These are phyloP conservation scores for Nomada hirtipes DNA, from an alignment of 2,888 invertebrate genomes.

Conservation along the genomic window DNA sequence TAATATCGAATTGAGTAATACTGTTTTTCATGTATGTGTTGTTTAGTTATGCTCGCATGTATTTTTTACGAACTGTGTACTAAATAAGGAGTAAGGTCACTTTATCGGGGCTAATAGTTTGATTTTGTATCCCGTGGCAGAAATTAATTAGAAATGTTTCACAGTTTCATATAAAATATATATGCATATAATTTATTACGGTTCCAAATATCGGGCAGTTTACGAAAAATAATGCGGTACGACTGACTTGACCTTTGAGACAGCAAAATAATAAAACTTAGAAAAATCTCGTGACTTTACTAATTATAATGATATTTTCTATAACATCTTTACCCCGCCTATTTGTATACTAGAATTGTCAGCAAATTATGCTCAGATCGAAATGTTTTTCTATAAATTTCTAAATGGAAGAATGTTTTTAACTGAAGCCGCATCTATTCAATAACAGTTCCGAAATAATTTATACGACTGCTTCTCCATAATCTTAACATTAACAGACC, in stretches of 20 bases:
- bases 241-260: slow-evolving; percentile 33
- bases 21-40: neutral
- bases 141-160: slow-evolving; percentile 15
- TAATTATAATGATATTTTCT: slow-evolving; percentile 43
- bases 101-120: slow-evolving; percentile 26
- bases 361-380: slow-evolving; percentile 39
- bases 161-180: slow-evolving; percentile 14
- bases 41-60: slow-evolving; percentile 1
- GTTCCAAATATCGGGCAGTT: slow-evolving; percentile 1
- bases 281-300: slow-evolving; percentile 28
- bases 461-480: slow-evolving; percentile 34
- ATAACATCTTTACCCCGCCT: slow-evolving; percentile 39
- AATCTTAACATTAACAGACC: slow-evolving; percentile 23
- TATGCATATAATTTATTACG: slow-evolving; percentile 8
- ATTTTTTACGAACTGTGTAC: slow-evolving; percentile 21
- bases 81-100: slow-evolving; percentile 1
- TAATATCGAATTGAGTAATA: slow-evolving; percentile 5
- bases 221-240: slow-evolving; percentile 1
- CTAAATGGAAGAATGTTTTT: slow-evolving; percentile 24
- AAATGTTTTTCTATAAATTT: slow-evolving; percentile 45
- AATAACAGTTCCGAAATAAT: slow-evolving; percentile 24
- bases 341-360: slow-evolving; percentile 22
- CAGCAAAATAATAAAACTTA: slow-evolving; percentile 29
- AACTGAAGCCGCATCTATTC: slow-evolving; percentile 5
- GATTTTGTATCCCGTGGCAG: neutral